These are phyloP conservation scores for Anthopleura xanthogrammica DNA, from an alignment of 92 coral and sea anemone species.

Conservation along the genomic window DNA sequence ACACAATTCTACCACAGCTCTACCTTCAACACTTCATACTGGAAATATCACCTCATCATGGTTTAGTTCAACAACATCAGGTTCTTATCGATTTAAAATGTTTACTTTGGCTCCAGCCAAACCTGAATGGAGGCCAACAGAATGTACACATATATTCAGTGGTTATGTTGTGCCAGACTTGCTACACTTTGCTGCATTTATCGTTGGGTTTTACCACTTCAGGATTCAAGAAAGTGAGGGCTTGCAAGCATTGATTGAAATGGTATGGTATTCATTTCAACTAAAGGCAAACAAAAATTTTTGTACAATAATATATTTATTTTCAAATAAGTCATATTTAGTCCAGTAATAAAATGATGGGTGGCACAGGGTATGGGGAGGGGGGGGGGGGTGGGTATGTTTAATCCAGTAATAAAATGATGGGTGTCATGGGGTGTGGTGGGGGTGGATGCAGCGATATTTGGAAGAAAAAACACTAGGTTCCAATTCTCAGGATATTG, in stretches of 20 bases:
- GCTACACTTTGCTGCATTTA: slow-evolving; percentile 83
- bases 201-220: slow-evolving; percentile 80
- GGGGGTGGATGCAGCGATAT: too few species aligned
- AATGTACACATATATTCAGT: slow-evolving; percentile 89
- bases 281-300: too few species aligned
- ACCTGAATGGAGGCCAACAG: slow-evolving; percentile 81
- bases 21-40: slow-evolving; percentile 1
- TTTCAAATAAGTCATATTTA: too few species aligned
- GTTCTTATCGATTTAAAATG: not conserved
- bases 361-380: too few species aligned
- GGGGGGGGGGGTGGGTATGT: too few species aligned
- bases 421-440: too few species aligned
- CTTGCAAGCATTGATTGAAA: slow-evolving; percentile 85
- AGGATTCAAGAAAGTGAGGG: slow-evolving; percentile 92
- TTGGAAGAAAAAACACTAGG: too few species aligned
- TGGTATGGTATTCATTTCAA: slow-evolving; percentile 36
- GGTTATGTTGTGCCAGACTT: slow-evolving; percentile 83
- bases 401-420: too few species aligned
- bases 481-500: too few species aligned
- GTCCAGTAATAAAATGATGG: too few species aligned
- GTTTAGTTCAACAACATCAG: not conserved
- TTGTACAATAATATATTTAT: too few species aligned
- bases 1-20: slow-evolving; percentile 14
- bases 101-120: slow-evolving; percentile 23
- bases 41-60: not conserved